These are phyloP conservation scores for Mylabris sibirica DNA, from an alignment of 2,888 invertebrate species.

Conservation along the genomic window DNA sequence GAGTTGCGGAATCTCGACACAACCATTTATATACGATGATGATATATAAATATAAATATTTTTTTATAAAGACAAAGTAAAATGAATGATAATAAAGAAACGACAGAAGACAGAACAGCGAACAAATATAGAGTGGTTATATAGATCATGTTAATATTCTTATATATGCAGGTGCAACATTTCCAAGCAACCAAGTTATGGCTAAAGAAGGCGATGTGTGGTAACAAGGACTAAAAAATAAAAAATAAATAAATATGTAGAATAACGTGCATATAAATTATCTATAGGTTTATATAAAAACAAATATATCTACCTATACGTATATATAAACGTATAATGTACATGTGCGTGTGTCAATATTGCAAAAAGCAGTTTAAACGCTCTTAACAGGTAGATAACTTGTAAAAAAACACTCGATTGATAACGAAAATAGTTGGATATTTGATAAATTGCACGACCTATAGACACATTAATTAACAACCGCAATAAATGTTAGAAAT, in stretches of 20 bases:
- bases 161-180: constrained; percentile 48
- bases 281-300: not conserved
- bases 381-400: no score
- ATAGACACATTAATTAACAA: no score
- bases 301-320: not conserved
- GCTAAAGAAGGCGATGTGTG: constrained; percentile 22
- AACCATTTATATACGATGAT: constrained; percentile 15
- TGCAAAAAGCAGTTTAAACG: no score
- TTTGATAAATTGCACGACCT: no score
- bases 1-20: constrained; percentile 28
- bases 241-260: no score
- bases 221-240: not conserved
- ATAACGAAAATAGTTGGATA: no score
- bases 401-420: no score
- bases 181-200: constrained; percentile 37
- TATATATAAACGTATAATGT: no score
- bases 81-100: constrained; percentile 16
- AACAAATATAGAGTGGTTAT: constrained; percentile 39
- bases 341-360: no score
- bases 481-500: no score
- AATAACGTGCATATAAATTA: not conserved
- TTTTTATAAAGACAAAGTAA: not conserved
- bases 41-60: not conserved
- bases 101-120: constrained; percentile 30
- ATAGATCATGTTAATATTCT: constrained; percentile 49